These are phyloP conservation scores for Raillietiella orientalis DNA, from an alignment of 2,888 invertebrate species.

Conservation along the genomic window DNA sequence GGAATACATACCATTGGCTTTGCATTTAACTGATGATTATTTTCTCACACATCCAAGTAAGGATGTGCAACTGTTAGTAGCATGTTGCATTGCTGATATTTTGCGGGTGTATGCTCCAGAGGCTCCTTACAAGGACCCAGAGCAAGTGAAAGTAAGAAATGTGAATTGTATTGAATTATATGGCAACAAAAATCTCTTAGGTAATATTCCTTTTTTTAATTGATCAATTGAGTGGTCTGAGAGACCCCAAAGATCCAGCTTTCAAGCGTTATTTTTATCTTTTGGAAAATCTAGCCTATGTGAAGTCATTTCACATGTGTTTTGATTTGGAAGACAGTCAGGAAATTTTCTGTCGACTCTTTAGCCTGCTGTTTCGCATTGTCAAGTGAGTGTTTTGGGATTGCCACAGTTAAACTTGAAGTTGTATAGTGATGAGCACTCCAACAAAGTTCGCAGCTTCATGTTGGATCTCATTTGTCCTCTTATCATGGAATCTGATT, in stretches of 20 bases:
- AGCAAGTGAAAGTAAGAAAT: slow-evolving; percentile 34
- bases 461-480: slow-evolving; percentile 87
- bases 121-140: slow-evolving; percentile 83
- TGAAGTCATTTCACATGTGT: slow-evolving; percentile 95
- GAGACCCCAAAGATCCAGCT: slow-evolving; percentile 84
- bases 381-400: slow-evolving; percentile 37
- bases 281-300: slow-evolving; percentile 80
- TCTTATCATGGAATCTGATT: slow-evolving; percentile 74
- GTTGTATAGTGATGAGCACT: slow-evolving; percentile 54
- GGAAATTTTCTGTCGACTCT: slow-evolving; percentile 76
- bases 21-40: slow-evolving; percentile 71
- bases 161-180: background rate
- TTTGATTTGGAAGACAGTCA: slow-evolving; percentile 91
- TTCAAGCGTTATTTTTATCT: slow-evolving; percentile 93
- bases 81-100: slow-evolving; percentile 91
- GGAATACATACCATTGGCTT: slow-evolving; percentile 61
- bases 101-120: slow-evolving; percentile 87
- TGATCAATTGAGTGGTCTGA: slow-evolving; percentile 63
- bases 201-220: slow-evolving; percentile 78
- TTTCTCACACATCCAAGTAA: slow-evolving; percentile 61
- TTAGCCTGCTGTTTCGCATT: slow-evolving; percentile 75
- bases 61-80: slow-evolving; percentile 75
- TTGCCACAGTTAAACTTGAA: background rate
- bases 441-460: slow-evolving; percentile 76
- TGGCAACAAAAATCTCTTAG: slow-evolving; percentile 10